These are phyloP conservation scores for Eubucco bourcierii DNA, from an alignment of 2,113 vertebrate species.

Conservation along the genomic window DNA sequence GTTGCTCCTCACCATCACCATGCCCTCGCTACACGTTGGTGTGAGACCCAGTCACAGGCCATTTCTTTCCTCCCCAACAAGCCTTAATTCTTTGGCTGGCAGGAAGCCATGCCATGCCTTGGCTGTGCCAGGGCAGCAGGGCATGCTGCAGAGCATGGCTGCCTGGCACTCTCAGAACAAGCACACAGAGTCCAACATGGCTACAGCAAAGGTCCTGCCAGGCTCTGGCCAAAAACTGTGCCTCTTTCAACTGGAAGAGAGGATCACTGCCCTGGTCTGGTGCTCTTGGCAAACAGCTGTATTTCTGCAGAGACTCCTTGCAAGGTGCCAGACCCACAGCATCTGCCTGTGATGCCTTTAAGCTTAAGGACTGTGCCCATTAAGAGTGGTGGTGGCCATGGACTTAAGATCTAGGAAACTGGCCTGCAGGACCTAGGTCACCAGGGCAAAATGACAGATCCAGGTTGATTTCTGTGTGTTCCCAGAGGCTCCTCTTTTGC, in stretches of 20 bases:
- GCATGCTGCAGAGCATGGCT: not conserved
- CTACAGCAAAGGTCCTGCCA: not conserved
- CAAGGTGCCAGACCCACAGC: not conserved
- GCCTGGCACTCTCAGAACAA: not conserved
- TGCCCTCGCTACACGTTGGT: not conserved
- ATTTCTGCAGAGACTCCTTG: not conserved
- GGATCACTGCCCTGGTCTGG: not conserved
- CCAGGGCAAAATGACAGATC: not conserved
- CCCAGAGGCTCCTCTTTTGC: not conserved
- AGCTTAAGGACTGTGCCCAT: not conserved
- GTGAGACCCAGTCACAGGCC: not conserved
- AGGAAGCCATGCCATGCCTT: not conserved
- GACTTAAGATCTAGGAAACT: not conserved
- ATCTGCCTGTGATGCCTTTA: not conserved
- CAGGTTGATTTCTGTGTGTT: fast-evolving
- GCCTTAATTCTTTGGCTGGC: not conserved
- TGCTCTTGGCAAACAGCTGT: not conserved
- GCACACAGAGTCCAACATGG: not conserved
- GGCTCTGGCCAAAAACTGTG: not conserved
- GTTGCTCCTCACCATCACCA: not conserved
- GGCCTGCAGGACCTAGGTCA: not conserved
- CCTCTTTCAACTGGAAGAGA: not conserved
- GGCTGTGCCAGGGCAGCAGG: not conserved
- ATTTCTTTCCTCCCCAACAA: not conserved
- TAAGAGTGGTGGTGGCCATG: not conserved